phyloP scores from a whole-genome alignment of 2,797 vertebrate species.

The Helostoma temminkii region DNA sequence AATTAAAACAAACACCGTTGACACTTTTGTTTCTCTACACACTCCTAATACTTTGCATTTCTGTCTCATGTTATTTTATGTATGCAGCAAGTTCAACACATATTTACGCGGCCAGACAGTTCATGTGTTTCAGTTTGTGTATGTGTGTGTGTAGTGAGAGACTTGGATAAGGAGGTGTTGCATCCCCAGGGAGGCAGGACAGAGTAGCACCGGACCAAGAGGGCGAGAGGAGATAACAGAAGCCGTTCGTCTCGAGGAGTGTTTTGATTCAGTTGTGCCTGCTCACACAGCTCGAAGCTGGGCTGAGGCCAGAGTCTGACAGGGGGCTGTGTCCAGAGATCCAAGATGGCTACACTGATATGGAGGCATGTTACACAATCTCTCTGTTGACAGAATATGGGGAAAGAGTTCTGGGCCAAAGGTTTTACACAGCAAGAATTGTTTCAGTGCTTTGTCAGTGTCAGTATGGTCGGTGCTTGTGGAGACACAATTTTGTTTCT shows the following conservation, averaged over 20 bases:
- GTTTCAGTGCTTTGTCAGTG: not conserved
- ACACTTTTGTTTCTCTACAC: not conserved
- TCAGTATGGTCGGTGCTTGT: not conserved
- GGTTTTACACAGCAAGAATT: constrained; percentile 2
- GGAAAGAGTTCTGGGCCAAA: constrained; percentile 41
- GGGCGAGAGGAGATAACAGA: constrained; percentile 60
- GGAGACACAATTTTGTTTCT: not conserved
- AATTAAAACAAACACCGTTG: constrained; percentile 3
- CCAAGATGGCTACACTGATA: constrained; percentile 59
- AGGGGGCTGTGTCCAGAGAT: constrained; percentile 43
- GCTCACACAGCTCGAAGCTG: constrained; percentile 31
- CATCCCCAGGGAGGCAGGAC: constrained; percentile 59
- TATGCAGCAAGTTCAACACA: constrained; percentile 31
- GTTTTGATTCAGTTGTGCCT: constrained; percentile 32
- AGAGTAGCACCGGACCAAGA: constrained; percentile 28
- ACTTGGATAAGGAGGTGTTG: constrained; percentile 69
- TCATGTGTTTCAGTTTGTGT: constrained; percentile 26
- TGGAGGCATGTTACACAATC: constrained; percentile 63
- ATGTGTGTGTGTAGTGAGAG: constrained; percentile 35
- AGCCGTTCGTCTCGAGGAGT: constrained; percentile 26
- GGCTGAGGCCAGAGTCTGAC: constrained; percentile 35
- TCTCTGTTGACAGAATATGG: constrained; percentile 59
- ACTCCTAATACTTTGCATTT: not conserved
- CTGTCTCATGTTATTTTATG: not conserved
- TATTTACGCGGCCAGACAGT: constrained; percentile 15